These are phyloP conservation scores for Catocala sponsa DNA, from an alignment of 2,888 invertebrate genomes.

Conservation along the genomic window DNA sequence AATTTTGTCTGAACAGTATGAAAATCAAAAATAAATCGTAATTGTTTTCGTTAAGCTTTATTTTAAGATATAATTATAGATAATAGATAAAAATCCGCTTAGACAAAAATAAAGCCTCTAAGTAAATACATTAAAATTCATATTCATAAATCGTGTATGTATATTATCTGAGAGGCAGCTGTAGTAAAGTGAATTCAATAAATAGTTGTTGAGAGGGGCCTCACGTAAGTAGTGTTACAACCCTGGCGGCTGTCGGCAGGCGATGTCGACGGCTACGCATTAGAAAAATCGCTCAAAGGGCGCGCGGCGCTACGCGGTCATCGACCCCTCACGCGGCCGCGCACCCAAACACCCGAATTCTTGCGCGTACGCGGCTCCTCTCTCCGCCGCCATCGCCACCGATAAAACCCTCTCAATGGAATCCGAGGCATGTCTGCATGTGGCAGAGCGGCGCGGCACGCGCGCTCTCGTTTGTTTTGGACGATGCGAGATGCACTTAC, in stretches of 20 bases:
- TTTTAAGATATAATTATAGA: too few relatives aligned
- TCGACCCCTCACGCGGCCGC: slow-evolving; percentile 58
- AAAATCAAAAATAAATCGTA: too few relatives aligned
- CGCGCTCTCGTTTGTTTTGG: slow-evolving; percentile 56
- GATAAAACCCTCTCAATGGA: slow-evolving; percentile 72
- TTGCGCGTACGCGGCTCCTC: slow-evolving; percentile 78
- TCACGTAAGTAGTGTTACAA: slow-evolving; percentile 6
- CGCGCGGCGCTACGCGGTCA: slow-evolving; percentile 69
- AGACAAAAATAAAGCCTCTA: too few relatives aligned
- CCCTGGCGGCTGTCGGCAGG: slow-evolving; percentile 14
- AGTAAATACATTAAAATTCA: too few relatives aligned
- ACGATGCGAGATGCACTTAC: slow-evolving; percentile 40
- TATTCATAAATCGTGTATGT: neutral
- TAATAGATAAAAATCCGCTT: too few relatives aligned
- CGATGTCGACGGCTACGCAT: slow-evolving; percentile 44
- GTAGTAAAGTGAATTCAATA: neutral
- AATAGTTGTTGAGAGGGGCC: neutral
- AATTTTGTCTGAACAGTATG: too few relatives aligned
- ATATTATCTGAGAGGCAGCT: neutral
- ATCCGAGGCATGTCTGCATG: slow-evolving; percentile 68
- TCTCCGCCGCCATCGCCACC: slow-evolving; percentile 53
- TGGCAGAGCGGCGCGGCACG: slow-evolving; percentile 61
- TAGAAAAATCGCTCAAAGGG: slow-evolving; percentile 69
- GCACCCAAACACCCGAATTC: slow-evolving; percentile 78
- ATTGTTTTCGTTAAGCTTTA: too few relatives aligned